These are phyloP conservation scores for Cephalopholis sonnerati DNA, from an alignment of 2,113 vertebrate species.

Conservation along the genomic window DNA sequence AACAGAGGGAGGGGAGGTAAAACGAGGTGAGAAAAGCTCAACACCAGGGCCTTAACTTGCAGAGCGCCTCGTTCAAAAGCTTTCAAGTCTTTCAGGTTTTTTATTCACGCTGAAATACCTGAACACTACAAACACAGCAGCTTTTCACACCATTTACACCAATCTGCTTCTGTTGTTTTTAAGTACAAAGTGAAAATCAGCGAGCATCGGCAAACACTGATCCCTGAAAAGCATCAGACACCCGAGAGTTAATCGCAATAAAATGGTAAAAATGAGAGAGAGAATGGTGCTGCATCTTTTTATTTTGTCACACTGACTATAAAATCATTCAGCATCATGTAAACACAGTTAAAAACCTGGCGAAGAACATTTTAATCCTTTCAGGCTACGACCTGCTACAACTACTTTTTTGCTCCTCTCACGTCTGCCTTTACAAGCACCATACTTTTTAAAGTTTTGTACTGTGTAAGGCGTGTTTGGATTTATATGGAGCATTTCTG, in stretches of 20 bases:
- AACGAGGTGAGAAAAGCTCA: slow-evolving; percentile 16
- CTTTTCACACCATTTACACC: not conserved
- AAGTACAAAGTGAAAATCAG: not conserved
- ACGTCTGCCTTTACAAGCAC: too few species aligned
- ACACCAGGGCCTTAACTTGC: not conserved
- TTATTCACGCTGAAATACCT: not conserved
- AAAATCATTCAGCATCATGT: too few species aligned
- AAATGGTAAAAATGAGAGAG: not conserved
- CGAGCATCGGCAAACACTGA: too few species aligned
- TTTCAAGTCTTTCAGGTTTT: not conserved
- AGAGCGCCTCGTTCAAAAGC: not conserved
- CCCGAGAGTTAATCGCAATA: not conserved
- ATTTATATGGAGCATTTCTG: too few species aligned
- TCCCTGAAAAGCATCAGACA: too few species aligned
- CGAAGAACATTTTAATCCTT: not conserved
- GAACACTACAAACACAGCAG: not conserved
- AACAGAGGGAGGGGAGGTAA: slow-evolving; percentile 1
- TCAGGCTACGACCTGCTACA: not conserved
- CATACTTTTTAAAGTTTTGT: too few species aligned
- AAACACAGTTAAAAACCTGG: too few species aligned
- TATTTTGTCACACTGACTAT: too few species aligned
- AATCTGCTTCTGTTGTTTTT: not conserved
- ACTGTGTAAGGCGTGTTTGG: too few species aligned
- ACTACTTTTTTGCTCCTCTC: too few species aligned
- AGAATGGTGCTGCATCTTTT: not conserved